Evolutionary conservation across 2,888 invertebrate genomes (phyloP).

Genomic region (Fragum fragum): DNA sequence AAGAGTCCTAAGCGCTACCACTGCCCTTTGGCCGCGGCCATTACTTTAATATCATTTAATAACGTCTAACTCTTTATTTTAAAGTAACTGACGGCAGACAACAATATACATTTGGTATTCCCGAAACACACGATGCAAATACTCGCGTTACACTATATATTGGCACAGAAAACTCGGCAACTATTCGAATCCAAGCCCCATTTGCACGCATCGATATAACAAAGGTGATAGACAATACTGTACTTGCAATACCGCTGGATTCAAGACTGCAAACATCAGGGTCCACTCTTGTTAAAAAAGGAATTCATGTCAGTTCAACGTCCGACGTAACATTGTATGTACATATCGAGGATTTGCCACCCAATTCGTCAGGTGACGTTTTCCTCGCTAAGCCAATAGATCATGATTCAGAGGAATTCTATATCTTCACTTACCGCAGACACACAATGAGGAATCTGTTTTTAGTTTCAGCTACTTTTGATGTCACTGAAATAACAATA

Average conservation of each 20-base stretch:
- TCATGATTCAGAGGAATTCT: not conserved
- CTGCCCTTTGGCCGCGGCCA: too few relatives aligned
- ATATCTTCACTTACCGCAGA: not conserved
- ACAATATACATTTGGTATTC: not conserved
- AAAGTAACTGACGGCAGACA: not conserved
- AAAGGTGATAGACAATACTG: not conserved
- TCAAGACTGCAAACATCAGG: not conserved
- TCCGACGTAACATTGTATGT: not conserved
- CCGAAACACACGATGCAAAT: not conserved
- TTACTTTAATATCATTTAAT: too few relatives aligned
- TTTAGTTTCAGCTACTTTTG: not conserved
- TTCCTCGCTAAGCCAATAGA: not conserved
- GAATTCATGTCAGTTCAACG: not conserved
- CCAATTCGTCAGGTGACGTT: not conserved
- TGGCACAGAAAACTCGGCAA: not conserved
- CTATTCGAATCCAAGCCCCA: not conserved
- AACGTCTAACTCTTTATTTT: slow-evolving; percentile 6
- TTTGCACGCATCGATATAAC: not conserved
- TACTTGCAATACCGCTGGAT: not conserved
- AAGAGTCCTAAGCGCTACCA: too few relatives aligned
- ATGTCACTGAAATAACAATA: not conserved
- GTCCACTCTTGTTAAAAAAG: not conserved
- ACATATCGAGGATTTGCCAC: not conserved
- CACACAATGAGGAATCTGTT: not conserved
- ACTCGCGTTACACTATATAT: not conserved